phyloP scores from a whole-genome alignment of 2,113 vertebrate genomes.

The Oreamnos americanus region DNA sequence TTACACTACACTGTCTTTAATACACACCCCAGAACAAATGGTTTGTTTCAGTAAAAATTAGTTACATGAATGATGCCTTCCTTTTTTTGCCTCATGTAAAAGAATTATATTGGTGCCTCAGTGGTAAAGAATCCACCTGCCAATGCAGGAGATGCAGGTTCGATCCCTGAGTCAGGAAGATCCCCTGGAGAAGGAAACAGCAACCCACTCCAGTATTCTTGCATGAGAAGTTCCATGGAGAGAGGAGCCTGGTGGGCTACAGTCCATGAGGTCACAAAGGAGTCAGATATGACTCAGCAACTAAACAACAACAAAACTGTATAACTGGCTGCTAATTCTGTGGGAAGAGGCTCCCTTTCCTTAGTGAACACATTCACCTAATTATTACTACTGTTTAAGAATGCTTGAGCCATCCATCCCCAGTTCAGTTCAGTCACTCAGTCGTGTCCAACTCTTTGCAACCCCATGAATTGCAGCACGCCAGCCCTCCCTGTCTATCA shows the following conservation, averaged over 20 bases:
- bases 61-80: neutral
- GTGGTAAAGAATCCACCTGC: neutral
- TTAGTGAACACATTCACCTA: neutral
- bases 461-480: fast-evolving
- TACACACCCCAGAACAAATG: neutral
- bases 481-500: too few relatives aligned
- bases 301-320: neutral
- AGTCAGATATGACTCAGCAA: neutral
- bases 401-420: neutral
- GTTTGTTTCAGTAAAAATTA: neutral
- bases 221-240: neutral
- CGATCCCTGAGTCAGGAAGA: neutral
- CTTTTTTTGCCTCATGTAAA: neutral
- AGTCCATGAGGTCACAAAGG: neutral
- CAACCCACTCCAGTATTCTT: neutral
- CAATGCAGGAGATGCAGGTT: neutral
- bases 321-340: neutral
- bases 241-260: neutral
- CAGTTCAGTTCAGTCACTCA: neutral
- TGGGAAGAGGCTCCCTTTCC: neutral
- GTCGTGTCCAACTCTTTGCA: fast-evolving
- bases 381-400: neutral
- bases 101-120: neutral
- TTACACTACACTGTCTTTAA: neutral
- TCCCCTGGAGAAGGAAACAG: neutral